phyloP scores from a whole-genome alignment of 2,888 invertebrate species.

The Epistrophe grossulariae region DNA sequence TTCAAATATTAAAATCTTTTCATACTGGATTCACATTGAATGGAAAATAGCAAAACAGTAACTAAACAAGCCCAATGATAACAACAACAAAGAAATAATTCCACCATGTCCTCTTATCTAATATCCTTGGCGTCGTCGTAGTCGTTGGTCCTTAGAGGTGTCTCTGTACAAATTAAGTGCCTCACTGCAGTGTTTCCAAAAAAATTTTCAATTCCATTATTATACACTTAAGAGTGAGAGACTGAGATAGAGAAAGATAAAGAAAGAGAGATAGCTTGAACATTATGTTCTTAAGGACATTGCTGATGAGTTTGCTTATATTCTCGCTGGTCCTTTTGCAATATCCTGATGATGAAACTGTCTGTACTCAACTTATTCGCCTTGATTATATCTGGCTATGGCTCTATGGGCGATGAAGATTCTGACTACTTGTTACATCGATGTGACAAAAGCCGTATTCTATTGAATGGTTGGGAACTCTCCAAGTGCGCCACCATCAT shows the following conservation, averaged over 20 bases:
- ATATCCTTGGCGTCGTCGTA: constrained; percentile 12
- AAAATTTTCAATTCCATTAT: constrained; percentile 61
- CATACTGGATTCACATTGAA: constrained; percentile 50
- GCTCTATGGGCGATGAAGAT: constrained; percentile 13
- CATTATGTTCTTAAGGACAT: constrained; percentile 47
- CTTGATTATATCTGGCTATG: constrained; percentile 5
- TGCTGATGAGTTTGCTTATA: constrained; percentile 10
- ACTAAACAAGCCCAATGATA: neutral
- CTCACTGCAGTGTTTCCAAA: constrained; percentile 45
- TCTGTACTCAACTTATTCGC: neutral
- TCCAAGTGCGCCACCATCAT: constrained; percentile 4
- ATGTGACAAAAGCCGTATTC: constrained; percentile 33
- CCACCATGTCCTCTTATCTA: constrained; percentile 34
- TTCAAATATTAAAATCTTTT: constrained; percentile 47
- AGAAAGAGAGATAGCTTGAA: constrained; percentile 2
- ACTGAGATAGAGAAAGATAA: neutral
- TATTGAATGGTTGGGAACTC: constrained; percentile 11
- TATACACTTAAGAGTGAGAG: constrained; percentile 31
- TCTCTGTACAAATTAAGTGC: constrained; percentile 61
- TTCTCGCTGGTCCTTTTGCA: neutral
- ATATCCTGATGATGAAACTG: constrained; percentile 9
- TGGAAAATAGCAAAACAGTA: constrained; percentile 14
- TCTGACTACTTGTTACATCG: constrained; percentile 22
- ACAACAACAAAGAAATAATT: constrained; percentile 26
- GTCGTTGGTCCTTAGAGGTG: constrained; percentile 28